Evolutionary conservation across 2,888 invertebrate species (phyloP), one percentile per base, ranked within the genome.

Genomic region (Apoderus coryli): DNA sequence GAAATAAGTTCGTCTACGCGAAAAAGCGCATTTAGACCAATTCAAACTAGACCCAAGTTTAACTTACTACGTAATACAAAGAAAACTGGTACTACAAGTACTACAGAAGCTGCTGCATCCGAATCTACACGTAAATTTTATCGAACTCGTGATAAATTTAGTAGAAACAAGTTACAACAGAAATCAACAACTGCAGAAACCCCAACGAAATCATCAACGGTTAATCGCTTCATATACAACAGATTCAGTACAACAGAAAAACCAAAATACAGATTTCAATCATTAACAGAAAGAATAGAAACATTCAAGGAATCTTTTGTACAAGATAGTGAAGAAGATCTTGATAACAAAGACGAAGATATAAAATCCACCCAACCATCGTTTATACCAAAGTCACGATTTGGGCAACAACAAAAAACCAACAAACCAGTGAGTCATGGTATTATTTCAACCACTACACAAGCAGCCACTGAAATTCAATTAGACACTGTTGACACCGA

Each of bases 401-500:
- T 2, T n/a, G n/a, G n/a, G 14, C 30, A 16, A 34, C 25, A 16
- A 13, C 27, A n/a, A 6, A 29, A 10, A 36, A 34, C 10, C 34
- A 27, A 22, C 32, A 26, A 9, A 27, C 3, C 10, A 27, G 22
- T 7, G 16, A n/a, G n/a, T n/a, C n/a, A n/a, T n/a, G n/a, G n/a
- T n/a, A n/a, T n/a, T n/a, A n/a, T 16, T 16, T 10, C 37, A 26
- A 40, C 35, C 26, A 41, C 44, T 7, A 42, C 44, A n/a, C 41
- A 41, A 37, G 16, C 31, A 22, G 10, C 39, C 4, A 34, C 27
- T 33, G 32, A 38, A 5, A 36, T 45, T 32, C 38, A 50, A 25
- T 42, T 44, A 14, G n/a, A n/a, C n/a, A 60, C 60, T 31, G 47
- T 64, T 4, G 59, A 65, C 39, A 56, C 61, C 16, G 62, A 65